Percentiles rank a stretch among this genome's conserved stretches.
Evolutionary conservation across 2,113 vertebrate genomes (phyloP).

Genomic region (Thermophis baileyi): DNA sequence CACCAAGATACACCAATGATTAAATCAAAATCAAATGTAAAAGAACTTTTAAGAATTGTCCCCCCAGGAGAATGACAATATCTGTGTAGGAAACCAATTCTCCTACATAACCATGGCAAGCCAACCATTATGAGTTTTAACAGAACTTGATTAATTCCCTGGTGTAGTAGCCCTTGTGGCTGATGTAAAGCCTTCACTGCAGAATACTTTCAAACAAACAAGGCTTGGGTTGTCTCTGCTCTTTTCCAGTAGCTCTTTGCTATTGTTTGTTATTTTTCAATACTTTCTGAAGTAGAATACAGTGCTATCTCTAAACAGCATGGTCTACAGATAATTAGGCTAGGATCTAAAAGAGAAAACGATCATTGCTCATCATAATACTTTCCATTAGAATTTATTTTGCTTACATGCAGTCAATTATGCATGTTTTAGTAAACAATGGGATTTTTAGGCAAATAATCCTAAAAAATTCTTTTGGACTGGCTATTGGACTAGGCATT

Average conservation of each 20-base stretch:
- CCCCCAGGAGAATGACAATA: background rate
- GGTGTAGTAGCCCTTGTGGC: background rate
- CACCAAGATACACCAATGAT: background rate
- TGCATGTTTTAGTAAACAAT: constrained; percentile 27
- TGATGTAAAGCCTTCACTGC: background rate
- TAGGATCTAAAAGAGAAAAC: background rate
- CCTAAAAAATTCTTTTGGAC: background rate
- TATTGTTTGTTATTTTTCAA: background rate
- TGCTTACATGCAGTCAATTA: background rate
- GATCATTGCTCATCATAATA: background rate
- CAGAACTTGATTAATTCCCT: background rate
- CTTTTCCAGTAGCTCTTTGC: background rate
- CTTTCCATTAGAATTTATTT: background rate
- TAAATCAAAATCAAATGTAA: background rate
- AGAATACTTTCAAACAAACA: background rate
- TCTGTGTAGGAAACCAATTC: background rate
- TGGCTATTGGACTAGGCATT: background rate
- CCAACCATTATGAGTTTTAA: background rate
- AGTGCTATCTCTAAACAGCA: background rate
- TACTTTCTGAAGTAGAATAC: background rate
- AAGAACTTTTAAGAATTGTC: background rate
- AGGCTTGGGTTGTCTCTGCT: background rate
- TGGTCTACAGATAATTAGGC: background rate
- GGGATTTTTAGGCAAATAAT: background rate
- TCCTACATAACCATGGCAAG: background rate